Base-by-base conservation (phyloP, 2,888 invertebrate species). In the Dryadula phaetusa region DNA sequence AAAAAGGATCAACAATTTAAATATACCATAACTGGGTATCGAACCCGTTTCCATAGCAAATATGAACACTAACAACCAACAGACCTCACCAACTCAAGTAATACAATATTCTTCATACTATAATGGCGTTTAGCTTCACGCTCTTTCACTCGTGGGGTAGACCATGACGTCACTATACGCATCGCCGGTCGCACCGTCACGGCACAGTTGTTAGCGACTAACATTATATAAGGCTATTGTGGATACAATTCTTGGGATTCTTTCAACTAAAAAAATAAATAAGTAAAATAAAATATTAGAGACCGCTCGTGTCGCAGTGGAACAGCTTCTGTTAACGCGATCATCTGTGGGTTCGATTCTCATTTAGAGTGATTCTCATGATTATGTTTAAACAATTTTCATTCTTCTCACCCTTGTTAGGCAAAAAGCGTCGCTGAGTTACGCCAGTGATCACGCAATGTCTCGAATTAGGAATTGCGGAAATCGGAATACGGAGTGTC, bases 141-240 rank as follows among this genome's bases (percentile, higher is more conserved):
- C 52, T 52, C 28, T 52, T 52, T 52, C 52, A 52, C 52, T 52
- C 49, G 49, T 22, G 6, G 52, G 28, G 25, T 32, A 25, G 52
- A 52, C 47, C 22, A 16, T 52, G 52, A 52, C 52, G 52, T 52
- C 52, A 28, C 28, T 12, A 16, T 28, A 52, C 10, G 52, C 52
- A 52, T 16, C 52, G 52, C 28, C 52, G 52, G 12, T 25, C 8
- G 10, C 28, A n/a, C 28, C 28, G 52, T 52, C 28, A 52, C 16
- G 52, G 52, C 28, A 32, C 16, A 52, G 52, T 52, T 52, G 52
- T 28, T 16, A 16, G 1, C 16, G n/a, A 25, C 7, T 16, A 25
- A 3, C 14, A 2, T 16, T 52, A 32, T 52, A 52, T 32, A 52
- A 49, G 18, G 49, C n/a, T 49, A 49, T n/a, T 28, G 28, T 28